Conservation (phyloP, 2,113 vertebrate genomes). For the Mus pahari region DNA sequence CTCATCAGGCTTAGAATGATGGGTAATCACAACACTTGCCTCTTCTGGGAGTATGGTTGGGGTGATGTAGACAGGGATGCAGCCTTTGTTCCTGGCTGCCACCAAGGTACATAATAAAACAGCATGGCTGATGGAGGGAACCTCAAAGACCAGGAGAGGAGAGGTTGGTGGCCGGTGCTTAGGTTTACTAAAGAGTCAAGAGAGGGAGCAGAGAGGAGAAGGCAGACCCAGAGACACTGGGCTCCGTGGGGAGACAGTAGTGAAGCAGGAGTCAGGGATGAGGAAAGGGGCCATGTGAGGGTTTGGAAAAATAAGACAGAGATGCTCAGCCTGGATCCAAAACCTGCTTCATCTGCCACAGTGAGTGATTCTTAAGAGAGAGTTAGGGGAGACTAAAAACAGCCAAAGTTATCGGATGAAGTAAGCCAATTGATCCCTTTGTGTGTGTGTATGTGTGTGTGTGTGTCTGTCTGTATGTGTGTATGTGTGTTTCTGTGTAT, state of each 20-base stretch:
- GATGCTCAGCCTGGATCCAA: not conserved
- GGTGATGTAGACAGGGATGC: fast-evolving
- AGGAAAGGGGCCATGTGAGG: not conserved
- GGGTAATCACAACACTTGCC: no score
- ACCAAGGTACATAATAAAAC: not conserved
- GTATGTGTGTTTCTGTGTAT: not conserved
- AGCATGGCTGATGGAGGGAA: not conserved
- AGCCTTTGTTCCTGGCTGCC: not conserved
- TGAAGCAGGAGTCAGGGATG: not conserved
- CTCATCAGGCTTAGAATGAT: not conserved
- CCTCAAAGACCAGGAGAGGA: not conserved
- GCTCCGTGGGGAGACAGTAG: fast-evolving
- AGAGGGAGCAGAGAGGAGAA: no score
- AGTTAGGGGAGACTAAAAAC: not conserved
- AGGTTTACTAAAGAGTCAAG: not conserved
- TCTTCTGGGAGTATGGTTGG: not conserved
- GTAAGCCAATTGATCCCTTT: not conserved
- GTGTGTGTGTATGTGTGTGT: not conserved
- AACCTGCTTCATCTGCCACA: not conserved
- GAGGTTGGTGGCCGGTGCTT: no score
- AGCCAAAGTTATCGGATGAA: not conserved
- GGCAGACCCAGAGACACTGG: not conserved
- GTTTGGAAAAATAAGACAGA: not conserved
- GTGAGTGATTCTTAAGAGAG: not conserved
- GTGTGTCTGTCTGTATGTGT: no score